phyloP scores from a whole-genome alignment of 2,113 vertebrate species.

The Tupaia tana region DNA sequence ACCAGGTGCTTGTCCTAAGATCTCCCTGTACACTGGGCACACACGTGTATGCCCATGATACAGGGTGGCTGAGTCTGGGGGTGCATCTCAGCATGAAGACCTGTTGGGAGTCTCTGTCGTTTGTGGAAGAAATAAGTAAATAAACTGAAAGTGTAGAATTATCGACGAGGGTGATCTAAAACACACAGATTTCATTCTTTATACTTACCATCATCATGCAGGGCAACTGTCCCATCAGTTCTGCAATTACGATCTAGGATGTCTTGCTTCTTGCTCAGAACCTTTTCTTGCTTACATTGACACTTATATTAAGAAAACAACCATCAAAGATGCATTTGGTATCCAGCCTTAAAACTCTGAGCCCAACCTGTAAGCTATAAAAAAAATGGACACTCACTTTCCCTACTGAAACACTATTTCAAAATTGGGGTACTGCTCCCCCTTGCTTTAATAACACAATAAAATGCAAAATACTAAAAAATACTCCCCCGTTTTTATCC shows the following conservation, averaged over 20 bases:
- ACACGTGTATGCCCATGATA: too few species aligned
- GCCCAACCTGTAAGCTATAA: background rate
- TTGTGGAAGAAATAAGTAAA: too few species aligned
- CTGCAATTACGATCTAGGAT: background rate
- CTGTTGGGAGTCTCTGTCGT: too few species aligned
- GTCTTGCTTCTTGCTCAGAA: background rate
- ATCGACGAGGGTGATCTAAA: background rate
- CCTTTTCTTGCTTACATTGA: background rate
- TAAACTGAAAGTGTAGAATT: background rate
- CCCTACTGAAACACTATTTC: background rate
- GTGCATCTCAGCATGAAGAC: too few species aligned
- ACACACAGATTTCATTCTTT: background rate
- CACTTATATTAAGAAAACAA: background rate
- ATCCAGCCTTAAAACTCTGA: background rate
- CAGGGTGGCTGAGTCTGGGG: too few species aligned
- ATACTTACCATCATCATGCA: background rate
- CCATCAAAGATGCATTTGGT: background rate
- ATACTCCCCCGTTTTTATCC: background rate
- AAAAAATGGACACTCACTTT: background rate
- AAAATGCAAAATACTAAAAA: conserved; percentile 25
- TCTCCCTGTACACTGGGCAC: too few species aligned
- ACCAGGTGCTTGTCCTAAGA: too few species aligned
- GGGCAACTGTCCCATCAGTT: background rate
- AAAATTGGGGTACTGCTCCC: background rate
- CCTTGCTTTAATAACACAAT: background rate